Conservation (phyloP, 2,113 vertebrate species). For the Carassius gibelio region DNA sequence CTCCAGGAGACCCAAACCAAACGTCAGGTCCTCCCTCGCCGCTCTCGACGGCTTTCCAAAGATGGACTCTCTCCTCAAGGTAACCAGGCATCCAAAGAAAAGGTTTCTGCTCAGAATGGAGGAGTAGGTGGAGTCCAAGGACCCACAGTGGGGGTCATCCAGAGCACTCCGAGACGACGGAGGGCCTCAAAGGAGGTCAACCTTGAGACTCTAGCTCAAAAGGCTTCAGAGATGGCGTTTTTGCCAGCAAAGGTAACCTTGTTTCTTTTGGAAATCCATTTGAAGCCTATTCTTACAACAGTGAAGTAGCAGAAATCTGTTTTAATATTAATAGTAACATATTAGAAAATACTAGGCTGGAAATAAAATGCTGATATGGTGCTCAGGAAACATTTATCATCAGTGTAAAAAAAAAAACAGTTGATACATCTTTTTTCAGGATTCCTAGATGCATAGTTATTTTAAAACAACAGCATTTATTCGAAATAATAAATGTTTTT, state of each 20-base stretch:
- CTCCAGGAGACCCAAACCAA: constrained; percentile 71
- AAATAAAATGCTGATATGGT: not conserved
- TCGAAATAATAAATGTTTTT: not conserved
- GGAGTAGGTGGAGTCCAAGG: constrained; percentile 70
- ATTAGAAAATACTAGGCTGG: not conserved
- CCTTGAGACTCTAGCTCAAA: constrained; percentile 91
- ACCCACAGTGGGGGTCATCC: constrained; percentile 84
- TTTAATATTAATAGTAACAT: not conserved
- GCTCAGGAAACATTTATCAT: not conserved
- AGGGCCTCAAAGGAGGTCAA: constrained; percentile 94
- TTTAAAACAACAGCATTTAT: not conserved
- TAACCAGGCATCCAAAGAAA: constrained; percentile 65
- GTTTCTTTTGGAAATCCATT: constrained; percentile 15
- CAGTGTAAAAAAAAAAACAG: no score
- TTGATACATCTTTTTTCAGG: not conserved
- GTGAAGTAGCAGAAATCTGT: not conserved
- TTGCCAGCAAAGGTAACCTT: constrained; percentile 69
- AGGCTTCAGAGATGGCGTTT: constrained; percentile 91
- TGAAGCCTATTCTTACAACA: not conserved
- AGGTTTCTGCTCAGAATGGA: constrained; percentile 65
- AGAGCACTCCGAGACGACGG: constrained; percentile 83
- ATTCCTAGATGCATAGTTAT: not conserved
- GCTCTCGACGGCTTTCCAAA: constrained; percentile 93
- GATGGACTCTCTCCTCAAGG: constrained; percentile 81
- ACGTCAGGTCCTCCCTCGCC: constrained; percentile 78